Evolutionary conservation across 1,140 invertebrate genomes (phyloP).

Genomic region (Zaprionus kolodkinae): DNA sequence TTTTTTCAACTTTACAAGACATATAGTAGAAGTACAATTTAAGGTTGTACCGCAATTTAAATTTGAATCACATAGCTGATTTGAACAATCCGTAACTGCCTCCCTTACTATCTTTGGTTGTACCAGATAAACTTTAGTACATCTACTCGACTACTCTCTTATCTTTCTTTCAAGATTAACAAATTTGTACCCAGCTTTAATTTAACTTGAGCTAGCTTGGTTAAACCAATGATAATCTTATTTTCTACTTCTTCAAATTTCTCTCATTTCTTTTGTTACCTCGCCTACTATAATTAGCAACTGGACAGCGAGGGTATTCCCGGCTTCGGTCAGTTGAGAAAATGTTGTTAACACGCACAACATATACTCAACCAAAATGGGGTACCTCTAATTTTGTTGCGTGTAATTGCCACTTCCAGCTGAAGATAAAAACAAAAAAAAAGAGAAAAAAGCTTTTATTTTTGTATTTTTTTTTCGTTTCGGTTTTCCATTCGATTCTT

Average conservation of each 20-base stretch:
- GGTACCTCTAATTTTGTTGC: slow-evolving; percentile 72
- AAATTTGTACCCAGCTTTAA: too few relatives aligned
- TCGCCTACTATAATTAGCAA: not conserved
- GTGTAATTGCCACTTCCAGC: slow-evolving; percentile 79
- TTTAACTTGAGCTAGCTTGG: not conserved
- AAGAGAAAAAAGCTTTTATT: slow-evolving; percentile 69
- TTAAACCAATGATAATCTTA: too few relatives aligned
- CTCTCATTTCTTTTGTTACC: not conserved
- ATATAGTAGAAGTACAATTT: too few relatives aligned
- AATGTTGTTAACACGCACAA: not conserved
- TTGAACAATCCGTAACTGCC: too few relatives aligned
- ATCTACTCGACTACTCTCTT: too few relatives aligned
- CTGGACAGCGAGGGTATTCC: not conserved
- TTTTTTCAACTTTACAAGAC: too few relatives aligned
- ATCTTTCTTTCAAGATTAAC: too few relatives aligned
- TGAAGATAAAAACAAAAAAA: not conserved
- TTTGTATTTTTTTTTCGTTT: slow-evolving; percentile 63
- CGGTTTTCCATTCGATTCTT: slow-evolving; percentile 66
- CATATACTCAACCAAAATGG: slow-evolving; percentile 54
- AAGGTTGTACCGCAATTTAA: too few relatives aligned
- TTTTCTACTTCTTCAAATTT: not conserved
- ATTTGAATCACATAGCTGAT: too few relatives aligned
- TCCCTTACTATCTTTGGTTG: too few relatives aligned
- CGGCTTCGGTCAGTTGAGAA: not conserved
- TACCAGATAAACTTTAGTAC: too few relatives aligned